These are phyloP conservation scores for Temnothorax longispinosus DNA, from an alignment of 1,140 invertebrate species.

Conservation along the genomic window DNA sequence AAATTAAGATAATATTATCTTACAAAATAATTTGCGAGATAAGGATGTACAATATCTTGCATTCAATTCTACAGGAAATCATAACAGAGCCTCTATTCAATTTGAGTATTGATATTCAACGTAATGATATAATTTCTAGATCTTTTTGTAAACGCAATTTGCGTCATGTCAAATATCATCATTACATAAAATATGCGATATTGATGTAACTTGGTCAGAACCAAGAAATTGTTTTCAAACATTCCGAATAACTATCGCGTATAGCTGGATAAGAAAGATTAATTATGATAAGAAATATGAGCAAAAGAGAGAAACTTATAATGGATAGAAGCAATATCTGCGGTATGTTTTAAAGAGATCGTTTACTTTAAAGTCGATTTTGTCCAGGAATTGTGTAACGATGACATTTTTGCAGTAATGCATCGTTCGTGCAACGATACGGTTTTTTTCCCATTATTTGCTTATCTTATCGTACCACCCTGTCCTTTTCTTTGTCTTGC, in stretches of 20 bases:
- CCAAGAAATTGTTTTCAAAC: constrained; percentile 25
- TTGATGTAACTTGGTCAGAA: constrained; percentile 7
- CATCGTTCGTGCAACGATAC: not conserved
- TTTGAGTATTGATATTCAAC: not conserved
- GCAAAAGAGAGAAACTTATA: not conserved
- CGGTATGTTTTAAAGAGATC: constrained; percentile 13
- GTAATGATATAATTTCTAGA: not conserved
- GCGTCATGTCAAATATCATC: constrained; percentile 13
- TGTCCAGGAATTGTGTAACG: constrained; percentile 11
- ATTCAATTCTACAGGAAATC: constrained; percentile 33
- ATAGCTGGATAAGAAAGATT: not conserved
- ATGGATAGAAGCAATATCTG: constrained; percentile 11
- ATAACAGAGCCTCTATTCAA: constrained; percentile 7
- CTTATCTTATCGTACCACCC: constrained; percentile 11
- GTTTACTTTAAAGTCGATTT: constrained; percentile 36
- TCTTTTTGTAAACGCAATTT: constrained; percentile 19
- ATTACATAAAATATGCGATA: constrained; percentile 26
- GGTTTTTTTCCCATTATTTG: constrained; percentile 31
- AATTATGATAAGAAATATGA: constrained; percentile 6
- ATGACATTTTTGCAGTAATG: constrained; percentile 17
- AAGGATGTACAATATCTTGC: not conserved
- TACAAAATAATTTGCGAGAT: not conserved
- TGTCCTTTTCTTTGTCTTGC: constrained; percentile 7
- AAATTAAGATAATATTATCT: constrained; percentile 11
- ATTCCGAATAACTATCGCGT: not conserved